Evolutionary conservation across 2,113 vertebrate species (phyloP).

Genomic region (Ameiurus melas): DNA sequence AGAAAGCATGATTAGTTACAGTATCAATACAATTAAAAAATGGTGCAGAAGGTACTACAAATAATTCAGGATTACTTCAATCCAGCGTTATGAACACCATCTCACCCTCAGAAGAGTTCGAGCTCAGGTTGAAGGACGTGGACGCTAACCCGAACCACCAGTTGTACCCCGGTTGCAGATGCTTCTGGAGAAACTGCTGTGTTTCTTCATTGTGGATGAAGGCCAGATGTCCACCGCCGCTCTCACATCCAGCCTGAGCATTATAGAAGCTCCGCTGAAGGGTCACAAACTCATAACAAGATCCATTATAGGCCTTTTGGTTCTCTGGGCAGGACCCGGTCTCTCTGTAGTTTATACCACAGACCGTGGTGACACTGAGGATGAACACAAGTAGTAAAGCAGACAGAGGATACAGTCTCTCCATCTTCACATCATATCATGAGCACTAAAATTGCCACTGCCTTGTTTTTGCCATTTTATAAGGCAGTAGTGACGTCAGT

Average conservation of each 20-base stretch:
- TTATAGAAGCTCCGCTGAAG: conserved; percentile 70
- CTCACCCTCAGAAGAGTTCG: conserved; percentile 62
- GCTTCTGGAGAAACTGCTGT: conserved; percentile 82
- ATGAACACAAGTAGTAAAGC: conserved; percentile 59
- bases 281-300: conserved; percentile 86
- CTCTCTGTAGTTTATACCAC: conserved; percentile 58
- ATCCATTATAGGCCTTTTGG: conserved; percentile 79
- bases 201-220: conserved; percentile 83
- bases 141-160: conserved; percentile 88
- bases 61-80: neutral
- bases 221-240: conserved; percentile 82
- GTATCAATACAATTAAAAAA: neutral
- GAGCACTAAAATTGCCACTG: conserved; percentile 45
- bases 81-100: conserved; percentile 58
- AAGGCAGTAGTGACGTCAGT: conserved; percentile 78
- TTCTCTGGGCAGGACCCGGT: conserved; percentile 70
- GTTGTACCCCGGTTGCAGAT: conserved; percentile 76
- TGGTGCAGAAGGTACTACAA: neutral
- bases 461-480: conserved; percentile 78
- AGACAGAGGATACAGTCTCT: neutral
- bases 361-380: conserved; percentile 47
- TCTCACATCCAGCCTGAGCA: conserved; percentile 89
- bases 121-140: conserved; percentile 66
- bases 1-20: neutral
- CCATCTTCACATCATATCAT: conserved; percentile 58